phyloP scores from a whole-genome alignment of 1,140 invertebrate species.

The Lethrus apterus region DNA sequence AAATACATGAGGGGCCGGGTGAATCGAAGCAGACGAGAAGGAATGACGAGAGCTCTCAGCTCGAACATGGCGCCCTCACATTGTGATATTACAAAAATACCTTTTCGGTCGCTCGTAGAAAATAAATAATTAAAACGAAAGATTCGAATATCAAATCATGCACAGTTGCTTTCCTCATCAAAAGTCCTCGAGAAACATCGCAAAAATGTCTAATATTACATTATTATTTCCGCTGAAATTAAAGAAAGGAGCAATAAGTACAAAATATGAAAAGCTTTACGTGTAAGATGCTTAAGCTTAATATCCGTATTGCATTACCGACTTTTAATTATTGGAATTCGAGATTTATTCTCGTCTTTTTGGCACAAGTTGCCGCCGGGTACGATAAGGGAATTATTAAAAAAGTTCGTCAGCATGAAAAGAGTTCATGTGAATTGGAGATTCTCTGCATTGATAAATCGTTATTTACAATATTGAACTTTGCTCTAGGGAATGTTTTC shows the following conservation, averaged over 20 bases:
- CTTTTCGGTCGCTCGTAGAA: slow-evolving; percentile 20
- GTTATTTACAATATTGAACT: too few relatives aligned
- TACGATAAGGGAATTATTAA: too few relatives aligned
- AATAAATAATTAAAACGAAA: slow-evolving; percentile 28
- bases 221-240: background rate
- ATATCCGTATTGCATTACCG: too few relatives aligned
- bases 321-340: too few relatives aligned
- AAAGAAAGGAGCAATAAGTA: slow-evolving; percentile 2
- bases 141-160: slow-evolving; percentile 24
- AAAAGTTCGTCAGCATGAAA: too few relatives aligned
- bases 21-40: slow-evolving; percentile 14
- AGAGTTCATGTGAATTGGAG: too few relatives aligned
- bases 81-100: slow-evolving; percentile 25
- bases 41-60: slow-evolving; percentile 18
- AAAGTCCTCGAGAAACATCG: slow-evolving; percentile 14
- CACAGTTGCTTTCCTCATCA: slow-evolving; percentile 12
- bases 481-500: too few relatives aligned
- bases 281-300: background rate
- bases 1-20: slow-evolving; percentile 17
- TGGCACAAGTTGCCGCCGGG: too few relatives aligned
- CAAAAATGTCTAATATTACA: slow-evolving; percentile 11
- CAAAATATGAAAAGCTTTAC: background rate
- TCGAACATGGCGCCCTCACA: slow-evolving; percentile 16
- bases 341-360: too few relatives aligned
- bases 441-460: too few relatives aligned